Evolutionary conservation across 1,140 invertebrate species (phyloP).

Genomic region (Drusus annulatus): DNA sequence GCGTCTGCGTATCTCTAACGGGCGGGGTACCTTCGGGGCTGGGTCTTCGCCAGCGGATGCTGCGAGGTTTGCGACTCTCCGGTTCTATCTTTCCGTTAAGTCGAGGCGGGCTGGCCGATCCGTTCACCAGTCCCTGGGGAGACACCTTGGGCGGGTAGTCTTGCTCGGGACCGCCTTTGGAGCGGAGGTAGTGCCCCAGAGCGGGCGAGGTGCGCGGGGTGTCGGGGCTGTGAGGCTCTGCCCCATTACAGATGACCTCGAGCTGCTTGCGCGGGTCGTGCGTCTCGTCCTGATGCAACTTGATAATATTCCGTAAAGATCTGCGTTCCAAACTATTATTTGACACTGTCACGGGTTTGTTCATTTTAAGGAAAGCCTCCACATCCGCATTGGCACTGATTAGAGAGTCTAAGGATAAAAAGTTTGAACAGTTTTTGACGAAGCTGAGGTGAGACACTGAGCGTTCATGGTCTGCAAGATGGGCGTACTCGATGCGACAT

Average conservation of each 20-base stretch:
- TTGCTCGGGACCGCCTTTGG: slow-evolving; percentile 59
- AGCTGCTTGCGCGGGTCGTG: slow-evolving; percentile 40
- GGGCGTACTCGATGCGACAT: slow-evolving; percentile 80
- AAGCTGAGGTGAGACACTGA: slow-evolving; percentile 81
- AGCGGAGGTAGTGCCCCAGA: slow-evolving; percentile 59
- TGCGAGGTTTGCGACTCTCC: slow-evolving; percentile 60
- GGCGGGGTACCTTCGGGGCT: slow-evolving; percentile 73
- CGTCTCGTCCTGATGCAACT: slow-evolving; percentile 19
- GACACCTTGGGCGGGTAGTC: slow-evolving; percentile 42
- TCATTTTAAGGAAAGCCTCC: slow-evolving; percentile 74
- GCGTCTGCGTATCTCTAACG: slow-evolving; percentile 76
- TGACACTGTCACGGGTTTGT: slow-evolving; percentile 59
- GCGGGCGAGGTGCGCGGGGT: slow-evolving; percentile 56
- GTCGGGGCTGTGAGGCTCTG: slow-evolving; percentile 55
- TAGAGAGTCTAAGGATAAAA: slow-evolving; percentile 77
- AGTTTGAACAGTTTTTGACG: slow-evolving; percentile 80
- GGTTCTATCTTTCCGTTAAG: slow-evolving; percentile 45
- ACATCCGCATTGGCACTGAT: slow-evolving; percentile 76
- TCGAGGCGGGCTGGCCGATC: slow-evolving; percentile 43
- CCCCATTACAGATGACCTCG: slow-evolving; percentile 62
- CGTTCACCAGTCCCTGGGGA: slow-evolving; percentile 43
- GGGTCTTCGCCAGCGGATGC: slow-evolving; percentile 67
- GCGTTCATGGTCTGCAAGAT: slow-evolving; percentile 77
- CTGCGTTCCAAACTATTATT: slow-evolving; percentile 65
- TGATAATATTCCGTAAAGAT: slow-evolving; percentile 63